Percentiles rank a stretch among this genome's conserved stretches.
Conservation (phyloP, 2,797 vertebrate genomes). For the Schizothorax lantsangensis region DNA sequence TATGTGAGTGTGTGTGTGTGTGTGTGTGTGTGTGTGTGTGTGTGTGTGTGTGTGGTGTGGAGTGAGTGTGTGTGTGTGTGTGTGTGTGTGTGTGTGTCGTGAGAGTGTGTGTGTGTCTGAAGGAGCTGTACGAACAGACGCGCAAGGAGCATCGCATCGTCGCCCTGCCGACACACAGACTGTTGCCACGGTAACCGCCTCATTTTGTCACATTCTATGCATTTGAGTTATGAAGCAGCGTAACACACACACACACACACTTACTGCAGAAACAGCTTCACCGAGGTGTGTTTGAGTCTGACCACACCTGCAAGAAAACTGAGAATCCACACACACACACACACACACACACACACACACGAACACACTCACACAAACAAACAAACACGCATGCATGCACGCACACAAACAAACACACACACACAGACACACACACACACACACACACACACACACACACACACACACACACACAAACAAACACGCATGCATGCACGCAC, state of each 20-base stretch:
- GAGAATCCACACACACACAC: neutral
- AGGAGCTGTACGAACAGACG: slow-evolving; percentile 87
- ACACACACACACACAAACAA: neutral
- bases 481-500: too few species aligned
- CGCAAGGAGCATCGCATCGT: slow-evolving; percentile 82
- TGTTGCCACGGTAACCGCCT: slow-evolving; percentile 83
- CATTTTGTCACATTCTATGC: neutral
- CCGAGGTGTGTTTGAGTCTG: neutral
- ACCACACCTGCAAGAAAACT: neutral
- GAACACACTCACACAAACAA: neutral
- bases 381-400: neutral
- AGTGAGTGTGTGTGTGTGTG: too few species aligned
- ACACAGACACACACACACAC: too few species aligned
- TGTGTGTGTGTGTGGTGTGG: too few species aligned
- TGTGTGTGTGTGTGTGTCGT: neutral
- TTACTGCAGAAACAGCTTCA: neutral
- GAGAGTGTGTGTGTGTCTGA: slow-evolving; percentile 66
- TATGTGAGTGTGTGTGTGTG: too few species aligned
- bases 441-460: neutral
- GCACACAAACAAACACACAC: too few species aligned
- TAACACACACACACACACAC: too few species aligned
- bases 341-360: neutral
- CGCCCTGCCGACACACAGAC: slow-evolving; percentile 83
- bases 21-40: too few species aligned
- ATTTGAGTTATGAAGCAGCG: neutral